These are phyloP conservation scores for Acronicta leporina DNA, from an alignment of 2,888 invertebrate genomes.

Conservation along the genomic window DNA sequence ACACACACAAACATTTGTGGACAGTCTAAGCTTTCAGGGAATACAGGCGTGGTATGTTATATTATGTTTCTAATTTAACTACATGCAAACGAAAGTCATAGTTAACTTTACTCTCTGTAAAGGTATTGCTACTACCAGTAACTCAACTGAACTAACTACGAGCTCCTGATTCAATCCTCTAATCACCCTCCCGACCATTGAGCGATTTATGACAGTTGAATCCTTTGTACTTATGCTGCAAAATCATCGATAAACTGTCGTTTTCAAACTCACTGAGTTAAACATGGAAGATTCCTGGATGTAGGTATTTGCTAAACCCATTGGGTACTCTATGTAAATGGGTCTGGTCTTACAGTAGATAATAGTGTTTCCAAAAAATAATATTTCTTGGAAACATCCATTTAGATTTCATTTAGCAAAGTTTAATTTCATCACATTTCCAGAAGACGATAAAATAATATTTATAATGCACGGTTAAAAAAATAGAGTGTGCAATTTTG, in stretches of 20 bases:
- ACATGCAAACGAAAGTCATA: not conserved
- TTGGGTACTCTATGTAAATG: slow-evolving; percentile 13
- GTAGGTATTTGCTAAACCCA: slow-evolving; percentile 32
- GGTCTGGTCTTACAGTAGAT: slow-evolving; percentile 40
- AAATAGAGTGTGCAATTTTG: slow-evolving; percentile 51
- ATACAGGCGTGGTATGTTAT: not conserved
- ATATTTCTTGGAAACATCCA: slow-evolving; percentile 6
- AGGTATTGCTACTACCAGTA: not conserved
- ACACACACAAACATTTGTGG: no score
- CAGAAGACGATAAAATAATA: slow-evolving; percentile 24
- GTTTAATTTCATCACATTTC: slow-evolving; percentile 7
- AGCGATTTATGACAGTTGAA: slow-evolving; percentile 47
- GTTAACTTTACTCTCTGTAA: not conserved
- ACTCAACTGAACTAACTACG: slow-evolving; percentile 24
- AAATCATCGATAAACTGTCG: slow-evolving; percentile 49
- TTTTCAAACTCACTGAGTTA: slow-evolving; percentile 24
- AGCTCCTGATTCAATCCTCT: slow-evolving; percentile 23
- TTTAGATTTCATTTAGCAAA: slow-evolving; percentile 15
- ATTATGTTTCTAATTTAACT: not conserved
- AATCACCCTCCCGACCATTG: slow-evolving; percentile 34
- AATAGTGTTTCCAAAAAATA: slow-evolving; percentile 5
- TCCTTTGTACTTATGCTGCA: slow-evolving; percentile 46
- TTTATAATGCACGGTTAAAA: slow-evolving; percentile 34
- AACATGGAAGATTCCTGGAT: slow-evolving; percentile 13
- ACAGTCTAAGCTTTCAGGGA: no score